Base-by-base conservation (phyloP, 2,888 invertebrate genomes). In the Monopis laevigella region DNA sequence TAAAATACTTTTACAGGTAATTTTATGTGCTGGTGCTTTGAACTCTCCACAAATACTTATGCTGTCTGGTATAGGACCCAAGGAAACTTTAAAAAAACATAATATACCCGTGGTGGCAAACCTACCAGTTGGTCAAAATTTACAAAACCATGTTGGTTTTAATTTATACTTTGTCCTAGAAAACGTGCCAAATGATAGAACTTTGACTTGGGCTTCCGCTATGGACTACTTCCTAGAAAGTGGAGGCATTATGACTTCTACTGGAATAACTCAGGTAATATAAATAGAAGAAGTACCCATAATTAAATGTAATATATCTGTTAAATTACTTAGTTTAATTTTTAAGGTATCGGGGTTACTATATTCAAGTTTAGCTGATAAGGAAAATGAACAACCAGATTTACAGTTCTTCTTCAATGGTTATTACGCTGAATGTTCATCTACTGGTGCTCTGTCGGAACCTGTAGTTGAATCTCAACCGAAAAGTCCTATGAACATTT, bases 371-470 rank as follows among this genome's bases (percentile, higher is more conserved):
- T 75, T 82, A 43, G 84, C 84, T 0, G 78, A 85, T 46, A 62
- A 70, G 2, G 68, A 62, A 1, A 70, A 62, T 1, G 52, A 52
- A 1, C 80, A 87, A 54, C 87, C 88, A 0, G 88, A 88, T 56
- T 53, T 87, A 5, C 88, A 88, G 51, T 70, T 87, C 49, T 88
- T 87, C 64, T 87, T 88, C 58, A 83, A 83, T 34, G 88, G 86
- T 0, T 85, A 83, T 54, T 74, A 84, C 49, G 86, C 87, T 0
- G 87, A 73, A 16, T 71, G 70, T 46, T 70, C 72, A 0, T 43
- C 46, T 6, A 56, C 54, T 0, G 73, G 87, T 0, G 52, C 52
- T 0, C 42, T 74, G 1, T 62, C 64, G 10, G 82, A 82, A 19
- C 45, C 48, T 0, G 60, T 56, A 7, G 58, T 65, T 41, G 62